Evolutionary conservation across 1,140 invertebrate species (phyloP), one percentile per base, ranked within the genome.

Genomic region (Galendromus occidentalis): DNA sequence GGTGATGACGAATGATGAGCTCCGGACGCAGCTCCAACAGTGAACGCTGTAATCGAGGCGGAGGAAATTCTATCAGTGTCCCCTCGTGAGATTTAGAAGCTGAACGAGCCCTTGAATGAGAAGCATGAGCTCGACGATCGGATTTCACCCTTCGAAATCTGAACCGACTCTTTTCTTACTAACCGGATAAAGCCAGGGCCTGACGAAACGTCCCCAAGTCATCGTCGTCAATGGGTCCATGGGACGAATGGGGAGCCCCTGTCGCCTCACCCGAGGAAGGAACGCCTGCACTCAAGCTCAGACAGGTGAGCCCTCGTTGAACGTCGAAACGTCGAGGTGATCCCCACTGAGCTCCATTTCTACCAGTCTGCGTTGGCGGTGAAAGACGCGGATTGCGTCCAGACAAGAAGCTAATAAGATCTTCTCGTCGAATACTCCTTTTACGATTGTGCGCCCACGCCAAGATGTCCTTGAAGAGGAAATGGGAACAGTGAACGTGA

Each of bases 371-470:
- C 69, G 81, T 77, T 69, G 84, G 84, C 66, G 82, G 77, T 71
- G 79, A 59, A 25, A 59, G 25, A 29, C 51, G 51, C 14, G 51
- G 51, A 25, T 59, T 80, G 76, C 84, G 85, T 42, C 85, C 85
- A 70, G 84, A 82, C 28, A 87, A 78, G 79, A 85, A 87, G n/a
- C 84, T 83, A 70, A 88, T 77, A 25, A 88, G 76, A 73, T 88
- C 86, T 73, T 87, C 86, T 55, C 85, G 78, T 29, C 84, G 77
- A 71, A 87, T 87, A 69, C 82, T 80, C 67, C 83, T 77, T 73
- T 85, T 80, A 75, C 83, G 82, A 74, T 84, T 85, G 59, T 82
- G 78, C 7, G 82, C 84, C 86, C 86, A 87, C 71, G 84, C 83
- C 69, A 86, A 79, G 71, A 88, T 75, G 77, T 88, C 86, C 75